phyloP scores from a whole-genome alignment of 64 coral and sea anemone species.

The Actinia equina region DNA sequence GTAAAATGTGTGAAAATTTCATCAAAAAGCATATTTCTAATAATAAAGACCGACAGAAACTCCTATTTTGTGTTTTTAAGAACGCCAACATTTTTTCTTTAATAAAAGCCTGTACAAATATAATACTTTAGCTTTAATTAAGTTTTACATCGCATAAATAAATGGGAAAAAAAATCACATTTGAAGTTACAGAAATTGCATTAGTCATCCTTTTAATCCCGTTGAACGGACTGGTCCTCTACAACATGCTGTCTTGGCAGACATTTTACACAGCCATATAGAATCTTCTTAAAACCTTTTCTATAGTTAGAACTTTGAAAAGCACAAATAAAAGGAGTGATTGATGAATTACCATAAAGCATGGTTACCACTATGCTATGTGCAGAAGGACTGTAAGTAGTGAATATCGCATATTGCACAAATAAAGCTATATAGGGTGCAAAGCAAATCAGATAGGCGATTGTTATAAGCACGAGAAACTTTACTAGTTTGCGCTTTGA shows the following conservation, averaged over 20 bases:
- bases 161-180: too few species aligned
- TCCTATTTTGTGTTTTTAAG: too few species aligned
- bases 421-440: background rate
- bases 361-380: background rate
- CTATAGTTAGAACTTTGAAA: conserved; percentile 17
- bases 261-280: background rate
- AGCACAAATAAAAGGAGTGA: background rate
- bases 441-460: conserved; percentile 2
- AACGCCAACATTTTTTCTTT: too few species aligned
- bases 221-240: background rate
- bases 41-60: too few species aligned
- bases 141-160: too few species aligned
- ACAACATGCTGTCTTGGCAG: background rate
- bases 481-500: conserved; percentile 27
- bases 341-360: conserved; percentile 1
- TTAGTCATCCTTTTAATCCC: background rate
- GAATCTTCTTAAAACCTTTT: conserved; percentile 7
- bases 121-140: too few species aligned
- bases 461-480: conserved; percentile 16
- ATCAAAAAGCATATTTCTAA: too few species aligned
- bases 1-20: too few species aligned
- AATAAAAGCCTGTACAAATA: too few species aligned
- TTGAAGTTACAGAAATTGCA: too few species aligned
- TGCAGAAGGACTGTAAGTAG: background rate
- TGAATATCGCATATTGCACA: conserved; percentile 1